A percentile compares a stretch with the other conserved stretches of the same genome.
Conservation (phyloP, 2,888 invertebrate genomes). For the Sphaerophoria rueppellii region DNA sequence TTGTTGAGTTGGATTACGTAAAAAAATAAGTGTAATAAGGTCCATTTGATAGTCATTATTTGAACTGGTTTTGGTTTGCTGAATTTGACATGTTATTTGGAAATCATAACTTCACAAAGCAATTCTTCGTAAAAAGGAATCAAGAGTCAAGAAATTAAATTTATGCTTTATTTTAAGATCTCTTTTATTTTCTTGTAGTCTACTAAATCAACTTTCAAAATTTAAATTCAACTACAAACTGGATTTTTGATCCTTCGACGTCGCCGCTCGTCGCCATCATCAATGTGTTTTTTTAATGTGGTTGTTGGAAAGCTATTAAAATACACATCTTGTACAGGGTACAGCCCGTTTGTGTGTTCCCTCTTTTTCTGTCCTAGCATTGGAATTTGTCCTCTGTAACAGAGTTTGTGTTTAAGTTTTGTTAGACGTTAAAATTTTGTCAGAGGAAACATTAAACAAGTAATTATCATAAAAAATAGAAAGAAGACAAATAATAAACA, state of each 20-base stretch:
- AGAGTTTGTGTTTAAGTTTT: conserved; percentile 42
- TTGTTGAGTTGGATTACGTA: too few species aligned
- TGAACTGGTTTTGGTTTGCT: too few species aligned
- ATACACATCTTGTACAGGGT: conserved; percentile 51
- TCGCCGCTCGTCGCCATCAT: background rate
- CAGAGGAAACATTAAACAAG: conserved; percentile 61
- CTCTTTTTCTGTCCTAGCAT: background rate
- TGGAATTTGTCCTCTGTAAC: background rate
- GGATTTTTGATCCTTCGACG: background rate
- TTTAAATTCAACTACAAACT: background rate
- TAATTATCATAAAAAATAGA: conserved; percentile 65
- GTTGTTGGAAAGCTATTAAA: conserved; percentile 55
- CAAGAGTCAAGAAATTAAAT: too few species aligned
- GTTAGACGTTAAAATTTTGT: conserved; percentile 60
- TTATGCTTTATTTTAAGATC: too few species aligned
- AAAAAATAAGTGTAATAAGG: too few species aligned
- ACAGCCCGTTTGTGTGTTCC: conserved; percentile 32
- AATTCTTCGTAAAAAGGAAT: too few species aligned
- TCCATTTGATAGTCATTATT: too few species aligned
- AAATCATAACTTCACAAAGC: too few species aligned
- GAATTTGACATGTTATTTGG: too few species aligned
- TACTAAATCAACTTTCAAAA: background rate
- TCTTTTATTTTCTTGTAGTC: too few species aligned
- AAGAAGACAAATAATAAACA: conserved; percentile 28
- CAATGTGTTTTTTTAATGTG: background rate